phyloP scores from a whole-genome alignment of 2,888 invertebrate genomes.

The Trimorus sp. region DNA sequence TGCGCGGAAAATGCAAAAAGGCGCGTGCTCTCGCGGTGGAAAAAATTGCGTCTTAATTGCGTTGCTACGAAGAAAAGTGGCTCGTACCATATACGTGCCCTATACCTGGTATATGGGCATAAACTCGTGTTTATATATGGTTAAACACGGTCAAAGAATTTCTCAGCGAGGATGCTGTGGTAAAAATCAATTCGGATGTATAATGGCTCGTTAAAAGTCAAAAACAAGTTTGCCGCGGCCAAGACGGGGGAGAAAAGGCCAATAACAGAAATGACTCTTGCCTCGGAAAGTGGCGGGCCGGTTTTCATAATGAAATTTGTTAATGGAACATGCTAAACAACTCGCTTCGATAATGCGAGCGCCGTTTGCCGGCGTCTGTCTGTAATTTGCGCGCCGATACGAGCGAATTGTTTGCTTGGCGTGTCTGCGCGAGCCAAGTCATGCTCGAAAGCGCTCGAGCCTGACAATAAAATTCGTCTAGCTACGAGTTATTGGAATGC shows the following conservation, averaged over 20 bases:
- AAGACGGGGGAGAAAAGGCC: conserved; percentile 15
- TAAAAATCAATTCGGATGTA: conserved; percentile 60
- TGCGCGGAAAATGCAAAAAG: conserved; percentile 40
- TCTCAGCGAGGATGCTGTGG: conserved; percentile 44
- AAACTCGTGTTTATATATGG: conserved; percentile 61
- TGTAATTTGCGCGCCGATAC: conserved; percentile 62
- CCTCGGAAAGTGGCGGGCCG: conserved; percentile 21
- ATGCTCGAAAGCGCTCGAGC: conserved; percentile 33
- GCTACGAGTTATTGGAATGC: conserved; percentile 60
- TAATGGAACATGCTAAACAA: conserved; percentile 40
- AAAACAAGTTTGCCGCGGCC: conserved; percentile 54
- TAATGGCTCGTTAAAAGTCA: conserved; percentile 59
- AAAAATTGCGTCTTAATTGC: conserved; percentile 59
- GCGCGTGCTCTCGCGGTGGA: conserved; percentile 18
- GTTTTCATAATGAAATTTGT: conserved; percentile 36
- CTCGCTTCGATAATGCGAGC: conserved; percentile 32
- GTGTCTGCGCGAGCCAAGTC: conserved; percentile 64
- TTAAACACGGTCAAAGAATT: conserved; percentile 60
- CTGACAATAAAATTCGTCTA: conserved; percentile 61
- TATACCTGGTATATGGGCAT: conserved; percentile 54
- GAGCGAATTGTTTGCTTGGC: conserved; percentile 62
- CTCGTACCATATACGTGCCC: conserved; percentile 58
- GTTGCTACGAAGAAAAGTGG: conserved; percentile 56
- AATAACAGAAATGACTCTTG: conserved; percentile 45
- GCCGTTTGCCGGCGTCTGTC: conserved; percentile 30